Conservation (phyloP, 2,888 invertebrate species). For the Polymixis lichenea region DNA sequence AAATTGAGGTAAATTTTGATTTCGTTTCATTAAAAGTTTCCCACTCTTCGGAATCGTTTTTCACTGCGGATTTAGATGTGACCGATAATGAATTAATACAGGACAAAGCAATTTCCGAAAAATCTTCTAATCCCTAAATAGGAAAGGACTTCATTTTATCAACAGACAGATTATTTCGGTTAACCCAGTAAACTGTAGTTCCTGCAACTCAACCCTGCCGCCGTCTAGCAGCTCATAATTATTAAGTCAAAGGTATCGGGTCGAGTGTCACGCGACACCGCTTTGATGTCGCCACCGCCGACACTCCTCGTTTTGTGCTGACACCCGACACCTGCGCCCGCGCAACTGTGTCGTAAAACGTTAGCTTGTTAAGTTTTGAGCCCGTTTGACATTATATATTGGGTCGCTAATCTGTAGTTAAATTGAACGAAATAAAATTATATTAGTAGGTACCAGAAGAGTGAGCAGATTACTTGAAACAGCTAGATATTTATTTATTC, state of each 20-base stretch:
- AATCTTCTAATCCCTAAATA: too few relatives aligned
- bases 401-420: constrained; percentile 30
- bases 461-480: too few relatives aligned
- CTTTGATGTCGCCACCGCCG: constrained; percentile 71
- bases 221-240: constrained; percentile 42
- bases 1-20: background rate
- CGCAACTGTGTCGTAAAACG: constrained; percentile 69
- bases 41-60: background rate
- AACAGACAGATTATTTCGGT: background rate
- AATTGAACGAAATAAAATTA: background rate
- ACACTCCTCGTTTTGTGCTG: constrained; percentile 55
- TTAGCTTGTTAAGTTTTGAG: constrained; percentile 71
- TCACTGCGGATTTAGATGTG: background rate
- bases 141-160: background rate
- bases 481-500: too few relatives aligned
- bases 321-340: constrained; percentile 54
- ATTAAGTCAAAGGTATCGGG: constrained; percentile 61
- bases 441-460: background rate
- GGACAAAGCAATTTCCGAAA: background rate
- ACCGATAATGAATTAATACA: background rate
- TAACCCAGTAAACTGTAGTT: constrained; percentile 1
- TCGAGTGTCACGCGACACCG: constrained; percentile 68
- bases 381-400: constrained; percentile 54
- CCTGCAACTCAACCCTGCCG: background rate
- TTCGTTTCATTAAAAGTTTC: background rate